A percentile compares a stretch with the other conserved stretches of the same genome.
Conservation (phyloP, 2,888 invertebrate genomes). For the Tetanocera ferruginea region DNA sequence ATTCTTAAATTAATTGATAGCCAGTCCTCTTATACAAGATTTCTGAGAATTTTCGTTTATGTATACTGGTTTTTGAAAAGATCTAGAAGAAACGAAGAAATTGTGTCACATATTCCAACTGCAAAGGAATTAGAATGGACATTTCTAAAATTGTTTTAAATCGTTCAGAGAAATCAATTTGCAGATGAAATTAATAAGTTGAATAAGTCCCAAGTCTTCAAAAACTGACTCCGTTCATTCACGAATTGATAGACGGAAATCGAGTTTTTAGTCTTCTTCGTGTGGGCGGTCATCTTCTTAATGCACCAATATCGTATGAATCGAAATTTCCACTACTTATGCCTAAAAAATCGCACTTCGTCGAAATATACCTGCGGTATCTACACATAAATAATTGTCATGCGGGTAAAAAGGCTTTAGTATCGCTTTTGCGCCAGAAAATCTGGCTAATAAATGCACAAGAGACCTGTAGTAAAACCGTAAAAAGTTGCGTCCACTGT, state of each 20-base stretch:
- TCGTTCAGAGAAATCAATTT: background rate
- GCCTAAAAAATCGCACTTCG: too few species aligned
- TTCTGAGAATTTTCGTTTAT: slow-evolving; percentile 1
- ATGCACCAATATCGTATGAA: background rate
- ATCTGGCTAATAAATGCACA: slow-evolving; percentile 4
- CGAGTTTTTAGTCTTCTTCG: too few species aligned
- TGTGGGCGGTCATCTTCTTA: background rate
- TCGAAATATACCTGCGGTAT: background rate
- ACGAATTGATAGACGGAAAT: background rate
- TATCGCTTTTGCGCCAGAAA: background rate
- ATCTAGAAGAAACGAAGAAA: background rate
- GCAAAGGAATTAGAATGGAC: background rate
- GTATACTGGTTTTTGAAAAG: background rate
- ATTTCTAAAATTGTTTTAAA: background rate
- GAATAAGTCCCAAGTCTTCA: background rate
- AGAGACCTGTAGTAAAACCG: background rate
- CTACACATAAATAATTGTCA: background rate
- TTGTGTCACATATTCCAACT: background rate
- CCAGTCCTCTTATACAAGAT: too few species aligned
- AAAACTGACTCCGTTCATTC: slow-evolving; percentile 26
- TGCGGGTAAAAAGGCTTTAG: background rate
- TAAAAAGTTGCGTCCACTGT: background rate
- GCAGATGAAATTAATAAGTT: background rate
- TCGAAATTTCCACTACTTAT: background rate
- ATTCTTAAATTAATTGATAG: too few species aligned